These are phyloP conservation scores for Enchytraeus crypticus DNA, from an alignment of 2,888 invertebrate species.

Conservation along the genomic window DNA sequence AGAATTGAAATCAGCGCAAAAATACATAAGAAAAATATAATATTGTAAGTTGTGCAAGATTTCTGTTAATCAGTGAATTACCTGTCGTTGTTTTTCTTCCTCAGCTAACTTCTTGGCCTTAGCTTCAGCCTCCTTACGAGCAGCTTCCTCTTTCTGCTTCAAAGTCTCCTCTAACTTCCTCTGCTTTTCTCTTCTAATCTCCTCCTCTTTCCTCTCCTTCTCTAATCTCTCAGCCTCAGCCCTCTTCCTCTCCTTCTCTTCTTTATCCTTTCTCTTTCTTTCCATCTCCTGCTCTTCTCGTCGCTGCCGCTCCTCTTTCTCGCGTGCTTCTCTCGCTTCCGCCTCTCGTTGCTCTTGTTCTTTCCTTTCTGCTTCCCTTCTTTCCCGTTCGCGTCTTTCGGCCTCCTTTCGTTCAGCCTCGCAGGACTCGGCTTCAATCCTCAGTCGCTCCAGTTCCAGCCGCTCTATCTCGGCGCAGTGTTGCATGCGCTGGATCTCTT, in stretches of 20 bases:
- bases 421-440: not conserved
- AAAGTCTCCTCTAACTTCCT: not conserved
- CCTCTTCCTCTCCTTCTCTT: not conserved
- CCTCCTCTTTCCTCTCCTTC: not conserved
- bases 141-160: not conserved
- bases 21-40: too few relatives aligned
- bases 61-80: too few relatives aligned
- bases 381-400: not conserved
- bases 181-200: not conserved
- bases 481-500: not conserved
- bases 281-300: not conserved
- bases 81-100: not conserved
- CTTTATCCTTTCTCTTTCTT: not conserved
- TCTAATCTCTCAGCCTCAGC: not conserved
- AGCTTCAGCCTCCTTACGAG: not conserved
- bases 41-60: too few relatives aligned
- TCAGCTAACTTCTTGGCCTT: conserved; percentile 1
- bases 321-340: not conserved
- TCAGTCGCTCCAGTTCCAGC: not conserved
- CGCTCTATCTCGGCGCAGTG: not conserved
- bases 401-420: not conserved
- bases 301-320: not conserved
- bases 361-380: not conserved
- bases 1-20: too few relatives aligned
- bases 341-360: not conserved